Conservation (phyloP, 2,888 invertebrate species). For the Sesia apiformis region DNA sequence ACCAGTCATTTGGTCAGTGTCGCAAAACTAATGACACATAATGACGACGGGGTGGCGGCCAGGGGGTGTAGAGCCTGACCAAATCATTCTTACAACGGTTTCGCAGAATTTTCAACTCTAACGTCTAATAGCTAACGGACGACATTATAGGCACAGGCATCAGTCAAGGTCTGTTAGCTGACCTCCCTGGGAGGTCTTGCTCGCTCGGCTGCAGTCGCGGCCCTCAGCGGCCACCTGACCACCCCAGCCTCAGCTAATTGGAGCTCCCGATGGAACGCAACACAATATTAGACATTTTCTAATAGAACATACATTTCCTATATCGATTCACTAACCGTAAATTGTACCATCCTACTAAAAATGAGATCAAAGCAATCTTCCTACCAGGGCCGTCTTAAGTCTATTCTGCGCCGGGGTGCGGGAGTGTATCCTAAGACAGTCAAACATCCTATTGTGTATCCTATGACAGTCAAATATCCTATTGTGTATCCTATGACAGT, state of each 20-base stretch:
- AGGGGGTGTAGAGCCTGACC: slow-evolving; percentile 33
- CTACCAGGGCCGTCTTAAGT: too few species aligned
- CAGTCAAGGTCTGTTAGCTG: slow-evolving; percentile 63
- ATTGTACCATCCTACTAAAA: background rate
- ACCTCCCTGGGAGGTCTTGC: slow-evolving; percentile 53
- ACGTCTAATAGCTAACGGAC: slow-evolving; percentile 3
- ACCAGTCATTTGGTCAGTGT: slow-evolving; percentile 73
- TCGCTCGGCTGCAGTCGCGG: slow-evolving; percentile 41
- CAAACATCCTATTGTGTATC: too few species aligned
- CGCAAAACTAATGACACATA: slow-evolving; percentile 75
- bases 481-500: too few species aligned
- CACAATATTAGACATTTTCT: slow-evolving; percentile 5
- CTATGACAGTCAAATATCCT: too few species aligned
- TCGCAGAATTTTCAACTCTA: slow-evolving; percentile 31
- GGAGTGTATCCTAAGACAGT: too few species aligned
- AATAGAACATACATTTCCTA: background rate
- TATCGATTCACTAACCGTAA: background rate
- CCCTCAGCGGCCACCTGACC: slow-evolving; percentile 51
- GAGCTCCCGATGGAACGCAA: slow-evolving; percentile 30
- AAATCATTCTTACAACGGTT: slow-evolving; percentile 16
- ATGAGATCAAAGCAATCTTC: background rate
- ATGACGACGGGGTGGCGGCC: slow-evolving; percentile 54
- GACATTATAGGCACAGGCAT: slow-evolving; percentile 10
- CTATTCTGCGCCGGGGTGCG: too few species aligned
- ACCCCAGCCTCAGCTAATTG: slow-evolving; percentile 51